A percentile compares a stretch with the other conserved stretches of the same genome.
Conservation (phyloP, 2,113 vertebrate species). For the Entelurus aequoreus region DNA sequence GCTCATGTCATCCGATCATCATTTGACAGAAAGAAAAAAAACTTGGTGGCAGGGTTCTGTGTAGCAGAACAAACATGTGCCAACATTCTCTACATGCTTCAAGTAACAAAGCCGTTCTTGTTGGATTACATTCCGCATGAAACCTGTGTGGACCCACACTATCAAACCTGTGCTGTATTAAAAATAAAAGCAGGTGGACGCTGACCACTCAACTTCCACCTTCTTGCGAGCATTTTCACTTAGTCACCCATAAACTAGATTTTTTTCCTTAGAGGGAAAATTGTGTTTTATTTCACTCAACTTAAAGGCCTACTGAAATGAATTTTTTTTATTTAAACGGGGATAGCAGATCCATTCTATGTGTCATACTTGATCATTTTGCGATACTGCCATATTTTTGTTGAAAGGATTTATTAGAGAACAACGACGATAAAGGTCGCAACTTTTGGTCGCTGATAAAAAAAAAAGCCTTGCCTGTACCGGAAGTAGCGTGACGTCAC, state of each 20-base stretch:
- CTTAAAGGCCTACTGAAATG: no score
- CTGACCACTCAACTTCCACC: background rate
- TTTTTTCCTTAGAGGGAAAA: no score
- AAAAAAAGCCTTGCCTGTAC: no score
- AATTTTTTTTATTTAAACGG: no score
- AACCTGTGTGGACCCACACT: background rate
- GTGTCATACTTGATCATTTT: no score
- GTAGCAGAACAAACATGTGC: constrained; percentile 9
- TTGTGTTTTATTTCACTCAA: no score
- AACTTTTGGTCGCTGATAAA: no score
- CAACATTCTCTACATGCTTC: constrained; percentile 49
- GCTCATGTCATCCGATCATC: background rate
- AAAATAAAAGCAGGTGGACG: background rate
- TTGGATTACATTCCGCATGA: constrained; percentile 43
- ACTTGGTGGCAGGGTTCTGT: background rate
- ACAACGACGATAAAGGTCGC: no score
- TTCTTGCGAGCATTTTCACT: background rate
- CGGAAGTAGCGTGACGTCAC: no score
- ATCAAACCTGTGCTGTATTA: constrained; percentile 24
- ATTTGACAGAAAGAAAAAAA: background rate
- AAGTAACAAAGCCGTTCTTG: constrained; percentile 58
- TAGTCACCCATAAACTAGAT: background rate
- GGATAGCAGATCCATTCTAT: no score
- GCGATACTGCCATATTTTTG: no score
- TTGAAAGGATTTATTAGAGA: no score